Percentiles rank a stretch among this genome's conserved stretches.
Evolutionary conservation across 2,888 invertebrate genomes (phyloP).

Genomic region (Microchrysa polita): DNA sequence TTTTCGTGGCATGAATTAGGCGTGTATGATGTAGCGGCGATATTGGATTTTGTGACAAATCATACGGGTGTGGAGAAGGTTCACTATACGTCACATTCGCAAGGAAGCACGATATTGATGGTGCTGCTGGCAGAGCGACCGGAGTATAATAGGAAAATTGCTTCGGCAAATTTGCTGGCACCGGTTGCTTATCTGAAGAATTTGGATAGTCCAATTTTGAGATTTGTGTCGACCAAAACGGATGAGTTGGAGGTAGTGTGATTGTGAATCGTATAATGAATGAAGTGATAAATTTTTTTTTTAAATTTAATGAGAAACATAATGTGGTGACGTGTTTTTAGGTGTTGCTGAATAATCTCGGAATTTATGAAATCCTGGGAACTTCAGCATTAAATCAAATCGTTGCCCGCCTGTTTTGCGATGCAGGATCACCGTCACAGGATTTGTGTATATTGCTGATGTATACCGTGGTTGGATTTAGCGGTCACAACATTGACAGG

Average conservation of each 20-base stretch:
- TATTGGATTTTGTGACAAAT: conserved; percentile 57
- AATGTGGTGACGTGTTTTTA: conserved; percentile 47
- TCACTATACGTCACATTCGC: conserved; percentile 60
- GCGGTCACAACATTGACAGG: conserved; percentile 61
- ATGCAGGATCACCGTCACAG: conserved; percentile 57
- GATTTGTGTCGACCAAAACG: conserved; percentile 55
- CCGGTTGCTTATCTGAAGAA: conserved; percentile 58
- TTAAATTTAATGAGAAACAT: too few relatives aligned
- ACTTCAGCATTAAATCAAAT: conserved; percentile 59
- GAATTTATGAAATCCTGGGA: conserved; percentile 59
- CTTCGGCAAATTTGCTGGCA: conserved; percentile 58
- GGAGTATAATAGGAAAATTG: conserved; percentile 58
- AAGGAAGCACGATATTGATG: conserved; percentile 58
- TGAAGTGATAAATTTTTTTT: neutral
- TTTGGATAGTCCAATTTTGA: conserved; percentile 56
- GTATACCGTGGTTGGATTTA: conserved; percentile 61
- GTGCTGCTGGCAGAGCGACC: conserved; percentile 56
- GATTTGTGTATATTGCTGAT: conserved; percentile 58
- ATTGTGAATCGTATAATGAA: neutral
- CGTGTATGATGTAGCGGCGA: conserved; percentile 58
- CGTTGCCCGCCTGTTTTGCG: conserved; percentile 59
- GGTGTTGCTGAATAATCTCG: conserved; percentile 60
- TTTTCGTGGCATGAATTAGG: conserved; percentile 63
- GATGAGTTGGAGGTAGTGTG: conserved; percentile 54
- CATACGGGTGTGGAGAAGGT: conserved; percentile 54